Evolutionary conservation across 2,888 invertebrate species (phyloP).

Genomic region (Myopa tessellatipennis): DNA sequence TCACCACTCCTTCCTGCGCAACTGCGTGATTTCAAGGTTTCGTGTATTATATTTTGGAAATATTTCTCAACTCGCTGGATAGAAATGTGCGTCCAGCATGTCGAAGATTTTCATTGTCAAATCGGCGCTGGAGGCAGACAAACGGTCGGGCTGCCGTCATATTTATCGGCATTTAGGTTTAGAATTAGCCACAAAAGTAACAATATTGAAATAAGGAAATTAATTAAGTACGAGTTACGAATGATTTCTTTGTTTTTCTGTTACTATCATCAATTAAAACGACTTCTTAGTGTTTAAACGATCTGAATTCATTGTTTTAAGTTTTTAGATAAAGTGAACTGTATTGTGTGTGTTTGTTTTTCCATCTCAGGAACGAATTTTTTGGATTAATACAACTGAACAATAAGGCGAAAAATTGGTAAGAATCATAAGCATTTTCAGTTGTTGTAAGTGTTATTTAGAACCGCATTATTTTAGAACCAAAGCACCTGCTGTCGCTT

Average conservation of each 20-base stretch:
- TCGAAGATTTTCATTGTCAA: slow-evolving; percentile 56
- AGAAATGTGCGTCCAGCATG: slow-evolving; percentile 15
- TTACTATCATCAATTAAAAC: not conserved
- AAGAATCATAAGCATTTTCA: too few species aligned
- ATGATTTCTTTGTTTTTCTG: not conserved
- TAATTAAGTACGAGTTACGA: not conserved
- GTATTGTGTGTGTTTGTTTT: too few species aligned
- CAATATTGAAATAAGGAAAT: not conserved
- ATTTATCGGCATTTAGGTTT: too few species aligned
- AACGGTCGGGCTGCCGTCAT: slow-evolving; percentile 34
- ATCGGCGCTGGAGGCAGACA: slow-evolving; percentile 57
- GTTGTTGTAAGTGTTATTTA: too few species aligned
- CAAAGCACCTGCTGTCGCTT: too few species aligned
- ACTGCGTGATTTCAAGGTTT: not conserved
- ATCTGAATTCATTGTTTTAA: too few species aligned
- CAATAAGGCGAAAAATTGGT: too few species aligned
- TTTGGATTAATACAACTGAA: too few species aligned
- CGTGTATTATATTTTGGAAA: slow-evolving; percentile 10
- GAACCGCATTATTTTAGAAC: too few species aligned
- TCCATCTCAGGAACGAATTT: too few species aligned
- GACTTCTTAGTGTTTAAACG: not conserved
- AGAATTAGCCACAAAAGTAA: too few species aligned
- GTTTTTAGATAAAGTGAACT: too few species aligned
- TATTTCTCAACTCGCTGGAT: slow-evolving; percentile 19
- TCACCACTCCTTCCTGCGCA: slow-evolving; percentile 18